phyloP scores from a whole-genome alignment of 2,797 vertebrate species.

The Ispidina picta region DNA sequence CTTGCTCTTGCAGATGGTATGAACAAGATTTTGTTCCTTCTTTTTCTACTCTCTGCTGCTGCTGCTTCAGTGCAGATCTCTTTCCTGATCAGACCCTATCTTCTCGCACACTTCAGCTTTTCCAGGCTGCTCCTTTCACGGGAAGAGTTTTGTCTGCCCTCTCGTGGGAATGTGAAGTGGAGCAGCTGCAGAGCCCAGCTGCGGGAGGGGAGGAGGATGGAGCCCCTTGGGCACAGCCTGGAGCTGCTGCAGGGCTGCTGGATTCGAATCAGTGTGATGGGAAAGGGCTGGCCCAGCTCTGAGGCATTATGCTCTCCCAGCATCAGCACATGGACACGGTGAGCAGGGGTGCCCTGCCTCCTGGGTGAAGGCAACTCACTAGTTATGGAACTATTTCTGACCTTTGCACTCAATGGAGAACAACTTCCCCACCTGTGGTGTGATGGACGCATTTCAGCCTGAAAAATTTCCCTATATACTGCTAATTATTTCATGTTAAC shows the following conservation, averaged over 20 bases:
- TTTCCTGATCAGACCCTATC: background rate
- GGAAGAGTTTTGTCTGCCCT: slow-evolving; percentile 62
- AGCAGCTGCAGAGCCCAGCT: background rate
- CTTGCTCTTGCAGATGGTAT: background rate
- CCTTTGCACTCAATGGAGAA: background rate
- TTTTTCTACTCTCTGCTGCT: background rate
- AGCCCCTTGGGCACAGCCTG: background rate
- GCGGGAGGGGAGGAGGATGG: rapidly evolving
- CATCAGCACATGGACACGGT: rapidly evolving
- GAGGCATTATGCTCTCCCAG: background rate
- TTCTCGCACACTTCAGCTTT: rapidly evolving
- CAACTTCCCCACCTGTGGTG: rapidly evolving
- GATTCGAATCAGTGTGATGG: background rate
- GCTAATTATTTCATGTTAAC: background rate
- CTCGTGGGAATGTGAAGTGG: slow-evolving; percentile 61
- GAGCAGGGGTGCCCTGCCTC: background rate
- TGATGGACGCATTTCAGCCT: background rate
- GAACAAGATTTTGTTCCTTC: background rate
- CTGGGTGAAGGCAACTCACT: background rate
- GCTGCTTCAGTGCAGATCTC: background rate
- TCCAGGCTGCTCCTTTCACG: background rate
- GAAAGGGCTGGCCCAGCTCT: background rate
- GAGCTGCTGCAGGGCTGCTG: background rate
- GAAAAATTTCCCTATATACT: background rate
- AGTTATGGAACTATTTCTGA: background rate